Conservation (phyloP, 1,140 invertebrate species). For the Heliconius melpomene region DNA sequence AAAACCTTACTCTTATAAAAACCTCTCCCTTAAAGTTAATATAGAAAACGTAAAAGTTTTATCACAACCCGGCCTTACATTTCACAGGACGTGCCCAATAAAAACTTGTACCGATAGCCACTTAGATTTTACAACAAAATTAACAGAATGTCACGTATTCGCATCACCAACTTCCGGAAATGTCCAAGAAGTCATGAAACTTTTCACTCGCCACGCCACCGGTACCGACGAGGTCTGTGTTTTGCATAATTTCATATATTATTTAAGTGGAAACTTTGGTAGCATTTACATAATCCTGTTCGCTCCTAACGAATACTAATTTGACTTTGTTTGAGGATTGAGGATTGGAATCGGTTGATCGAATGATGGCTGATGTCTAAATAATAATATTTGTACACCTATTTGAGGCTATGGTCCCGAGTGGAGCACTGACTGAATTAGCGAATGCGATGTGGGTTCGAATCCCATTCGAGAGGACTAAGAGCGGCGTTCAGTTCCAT, state of each 20-base stretch:
- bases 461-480: no score
- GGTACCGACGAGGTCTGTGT: slow-evolving; percentile 22
- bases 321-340: slow-evolving; percentile 16
- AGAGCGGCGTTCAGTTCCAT: no score
- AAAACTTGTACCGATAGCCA: slow-evolving; percentile 35
- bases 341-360: not conserved
- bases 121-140: slow-evolving; percentile 44
- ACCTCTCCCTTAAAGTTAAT: not conserved
- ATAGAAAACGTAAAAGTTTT: not conserved
- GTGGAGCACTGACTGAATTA: no score
- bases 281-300: slow-evolving; percentile 54
- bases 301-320: slow-evolving; percentile 50
- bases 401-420: no score
- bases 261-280: slow-evolving; percentile 56
- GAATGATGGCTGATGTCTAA: not conserved
- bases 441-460: no score
- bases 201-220: slow-evolving; percentile 32
- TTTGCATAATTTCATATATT: slow-evolving; percentile 67
- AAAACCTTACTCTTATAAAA: not conserved
- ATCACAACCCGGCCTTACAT: not conserved
- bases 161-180: slow-evolving; percentile 18
- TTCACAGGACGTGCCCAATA: slow-evolving; percentile 13
- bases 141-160: slow-evolving; percentile 41
- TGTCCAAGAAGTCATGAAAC: slow-evolving; percentile 49
- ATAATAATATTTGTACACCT: not conserved